Evolutionary conservation across 2,888 invertebrate species (phyloP).

Genomic region (Ctena decussata): DNA sequence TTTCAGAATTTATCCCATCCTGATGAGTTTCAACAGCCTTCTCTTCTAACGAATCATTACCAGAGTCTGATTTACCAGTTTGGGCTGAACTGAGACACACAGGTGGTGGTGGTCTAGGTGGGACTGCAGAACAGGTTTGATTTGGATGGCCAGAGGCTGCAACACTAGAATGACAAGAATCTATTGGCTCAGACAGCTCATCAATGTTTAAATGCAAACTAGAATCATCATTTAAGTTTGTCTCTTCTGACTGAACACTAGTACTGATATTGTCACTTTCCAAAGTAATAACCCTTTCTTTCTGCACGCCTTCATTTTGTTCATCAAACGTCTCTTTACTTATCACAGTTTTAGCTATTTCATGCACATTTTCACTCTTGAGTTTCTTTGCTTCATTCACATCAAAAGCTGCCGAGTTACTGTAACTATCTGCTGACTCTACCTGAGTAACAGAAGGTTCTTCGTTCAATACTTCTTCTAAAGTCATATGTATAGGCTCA

Average conservation of each 20-base stretch:
- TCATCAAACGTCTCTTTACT: not conserved
- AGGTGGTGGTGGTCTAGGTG: not conserved
- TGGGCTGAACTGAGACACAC: not conserved
- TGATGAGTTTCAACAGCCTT: not conserved
- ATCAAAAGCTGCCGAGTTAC: not conserved
- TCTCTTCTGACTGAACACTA: not conserved
- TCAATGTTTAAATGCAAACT: not conserved
- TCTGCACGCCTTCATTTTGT: not conserved
- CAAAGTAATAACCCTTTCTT: not conserved
- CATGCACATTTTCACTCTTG: not conserved
- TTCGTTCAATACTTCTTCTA: conserved; percentile 51
- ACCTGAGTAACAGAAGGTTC: not conserved
- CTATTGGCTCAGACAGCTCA: no score
- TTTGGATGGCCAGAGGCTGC: not conserved
- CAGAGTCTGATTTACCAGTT: no score
- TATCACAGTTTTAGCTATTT: not conserved
- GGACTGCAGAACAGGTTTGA: not conserved
- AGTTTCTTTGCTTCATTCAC: not conserved
- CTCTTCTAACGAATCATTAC: not conserved
- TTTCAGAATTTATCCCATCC: not conserved
- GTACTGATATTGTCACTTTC: not conserved
- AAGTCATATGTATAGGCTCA: conserved; percentile 67
- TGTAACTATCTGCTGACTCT: not conserved
- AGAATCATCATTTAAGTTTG: not conserved
- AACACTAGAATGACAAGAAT: not conserved